A percentile compares a stretch with the other conserved stretches of the same genome.
These are phyloP conservation scores for Ophonus ardosiacus DNA, from an alignment of 2,888 invertebrate genomes.

Conservation along the genomic window DNA sequence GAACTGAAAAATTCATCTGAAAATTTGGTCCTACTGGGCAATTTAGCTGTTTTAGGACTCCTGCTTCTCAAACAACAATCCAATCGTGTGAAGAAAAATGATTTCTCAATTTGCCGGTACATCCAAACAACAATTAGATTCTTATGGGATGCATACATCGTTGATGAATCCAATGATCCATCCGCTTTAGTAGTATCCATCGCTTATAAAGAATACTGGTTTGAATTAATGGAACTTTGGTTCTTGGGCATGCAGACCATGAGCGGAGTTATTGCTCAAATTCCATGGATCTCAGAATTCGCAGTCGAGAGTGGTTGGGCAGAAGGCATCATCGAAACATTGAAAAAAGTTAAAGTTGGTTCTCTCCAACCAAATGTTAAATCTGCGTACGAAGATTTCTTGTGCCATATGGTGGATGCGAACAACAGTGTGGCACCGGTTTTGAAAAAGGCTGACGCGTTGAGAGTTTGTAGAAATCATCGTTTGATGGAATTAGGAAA, in stretches of 20 bases:
- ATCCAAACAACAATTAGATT: constrained; percentile 93
- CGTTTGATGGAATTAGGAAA: constrained; percentile 93
- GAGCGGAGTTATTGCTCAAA: constrained; percentile 86
- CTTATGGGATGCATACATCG: constrained; percentile 94
- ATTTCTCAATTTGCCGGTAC: constrained; percentile 92
- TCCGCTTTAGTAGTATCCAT: constrained; percentile 89
- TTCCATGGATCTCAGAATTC: constrained; percentile 94
- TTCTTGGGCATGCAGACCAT: constrained; percentile 96
- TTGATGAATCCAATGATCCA: constrained; percentile 92
- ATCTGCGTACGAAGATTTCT: constrained; percentile 93
- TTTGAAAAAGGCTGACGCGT: constrained; percentile 88
- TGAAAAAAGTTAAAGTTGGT: constrained; percentile 90
- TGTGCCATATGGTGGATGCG: constrained; percentile 90
- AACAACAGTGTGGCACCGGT: constrained; percentile 86
- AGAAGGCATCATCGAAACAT: constrained; percentile 89
- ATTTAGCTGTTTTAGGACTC: constrained; percentile 89
- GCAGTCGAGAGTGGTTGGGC: constrained; percentile 97
- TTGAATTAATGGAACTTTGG: constrained; percentile 94
- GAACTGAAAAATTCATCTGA: constrained; percentile 90
- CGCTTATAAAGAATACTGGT: constrained; percentile 92
- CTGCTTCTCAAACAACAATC: constrained; percentile 90
- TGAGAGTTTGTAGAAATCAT: constrained; percentile 91
- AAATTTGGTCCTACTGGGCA: constrained; percentile 91
- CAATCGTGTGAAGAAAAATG: constrained; percentile 90
- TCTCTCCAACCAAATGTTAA: constrained; percentile 90